A percentile compares a stretch with the other conserved stretches of the same genome.
Evolutionary conservation across 2,888 invertebrate species (phyloP).

Genomic region (Pomacea canaliculata): DNA sequence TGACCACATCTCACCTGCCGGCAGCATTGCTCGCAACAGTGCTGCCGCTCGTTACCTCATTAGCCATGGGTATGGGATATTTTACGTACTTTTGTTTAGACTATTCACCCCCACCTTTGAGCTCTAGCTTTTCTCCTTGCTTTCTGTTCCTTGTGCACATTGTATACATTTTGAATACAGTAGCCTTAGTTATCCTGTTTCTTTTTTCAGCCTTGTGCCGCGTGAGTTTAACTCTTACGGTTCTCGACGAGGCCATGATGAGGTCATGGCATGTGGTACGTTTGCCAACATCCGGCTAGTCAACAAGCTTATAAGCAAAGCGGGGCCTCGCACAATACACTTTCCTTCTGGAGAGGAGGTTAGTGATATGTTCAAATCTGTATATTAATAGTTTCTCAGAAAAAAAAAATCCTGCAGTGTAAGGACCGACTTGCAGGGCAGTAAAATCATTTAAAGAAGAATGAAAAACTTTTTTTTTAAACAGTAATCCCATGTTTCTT

Average conservation of each 20-base stretch:
- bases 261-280: conserved; percentile 96
- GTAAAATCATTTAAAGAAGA: too few relatives aligned
- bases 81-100: too few relatives aligned
- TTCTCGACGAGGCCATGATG: conserved; percentile 96
- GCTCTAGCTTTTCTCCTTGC: too few relatives aligned
- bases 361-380: conserved; percentile 17
- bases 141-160: too few relatives aligned
- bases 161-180: too few relatives aligned
- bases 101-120: too few relatives aligned
- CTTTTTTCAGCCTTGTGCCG: conserved; percentile 80
- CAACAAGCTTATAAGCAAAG: conserved; percentile 78
- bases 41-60: conserved; percentile 89
- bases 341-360: conserved; percentile 88
- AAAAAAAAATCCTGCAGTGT: too few relatives aligned
- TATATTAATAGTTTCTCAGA: not conserved
- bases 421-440: too few relatives aligned
- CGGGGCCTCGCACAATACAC: conserved; percentile 88
- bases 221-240: conserved; percentile 99
- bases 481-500: too few relatives aligned
- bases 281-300: conserved; percentile 97
- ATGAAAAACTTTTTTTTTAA: too few relatives aligned
- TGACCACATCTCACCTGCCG: conserved; percentile 98
- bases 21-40: conserved; percentile 94
- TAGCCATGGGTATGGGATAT: conserved; percentile 74
- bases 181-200: too few relatives aligned